Evolutionary conservation across 2,888 invertebrate species (phyloP), one percentile per base, ranked within the genome.

Genomic region (Ormyrus thymus): DNA sequence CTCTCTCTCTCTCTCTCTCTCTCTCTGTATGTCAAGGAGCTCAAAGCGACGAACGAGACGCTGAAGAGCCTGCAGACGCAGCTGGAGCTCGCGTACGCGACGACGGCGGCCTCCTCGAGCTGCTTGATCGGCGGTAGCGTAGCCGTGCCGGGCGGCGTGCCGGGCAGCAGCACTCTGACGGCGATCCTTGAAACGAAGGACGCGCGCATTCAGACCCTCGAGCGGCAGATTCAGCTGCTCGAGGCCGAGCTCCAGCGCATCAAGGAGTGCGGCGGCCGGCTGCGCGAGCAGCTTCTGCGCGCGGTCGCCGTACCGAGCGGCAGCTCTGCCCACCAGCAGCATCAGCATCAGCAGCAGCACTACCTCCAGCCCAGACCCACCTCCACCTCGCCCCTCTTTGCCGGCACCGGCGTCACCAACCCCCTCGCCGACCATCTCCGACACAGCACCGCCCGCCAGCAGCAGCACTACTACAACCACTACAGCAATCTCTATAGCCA

Each of bases 141-240:
- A 59, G 90, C 89, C 58, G 89, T 89, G 73, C 90, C 90, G 56
- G 89, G 89, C 79, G 87, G 86, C 90, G 91, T 92, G 89, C 91
- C 92, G 89, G 91, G 92, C 89, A 92, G 92, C 90, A 94, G 94
- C 90, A 95, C 95, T 85, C 93, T 95, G 90, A 94, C 94, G 86
- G 95, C 95, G 87, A 94, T 95, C 90, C 93, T 95, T 92, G 95
- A 95, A 92, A 95, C 95, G 86, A 95, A 96, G 94, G 96, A 96
- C 91, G 95, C 95, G 88, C 93, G 96, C 91, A 96, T 97, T 91
- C 93, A 95, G 89, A 95, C 95, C 83, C 93, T 97, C 91, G 97
- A 97, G 92, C 95, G 95, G 87, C 96, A 97, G 91, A 93, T 97
- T 86, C 92, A 93, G 86, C 92, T 95, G 89, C 93, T 96, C 90